Percentiles rank a stretch among this genome's conserved stretches.
Conservation (phyloP, 2,888 invertebrate species). For the Pomacea canaliculata region DNA sequence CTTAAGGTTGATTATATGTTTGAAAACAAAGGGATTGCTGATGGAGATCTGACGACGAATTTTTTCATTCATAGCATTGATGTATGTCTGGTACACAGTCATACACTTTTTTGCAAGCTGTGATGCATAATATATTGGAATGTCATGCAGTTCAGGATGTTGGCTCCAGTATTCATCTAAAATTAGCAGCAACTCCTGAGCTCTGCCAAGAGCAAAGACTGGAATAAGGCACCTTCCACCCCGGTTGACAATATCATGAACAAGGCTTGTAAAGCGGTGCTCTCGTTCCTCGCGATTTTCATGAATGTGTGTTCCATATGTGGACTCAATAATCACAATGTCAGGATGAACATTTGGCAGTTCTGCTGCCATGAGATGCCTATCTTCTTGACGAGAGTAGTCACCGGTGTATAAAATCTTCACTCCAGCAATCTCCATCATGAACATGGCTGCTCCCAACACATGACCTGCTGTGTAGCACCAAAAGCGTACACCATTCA, state of each 20-base stretch:
- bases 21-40: conserved; percentile 98
- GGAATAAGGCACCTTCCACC: conserved; percentile 99
- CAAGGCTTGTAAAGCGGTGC: conserved; percentile 88
- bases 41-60: conserved; percentile 96
- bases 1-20: conserved; percentile 83
- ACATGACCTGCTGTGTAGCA: conserved; percentile 98
- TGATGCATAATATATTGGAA: conserved; percentile 99
- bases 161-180: conserved; percentile 98
- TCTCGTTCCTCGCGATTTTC: conserved; percentile 98
- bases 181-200: conserved; percentile 94
- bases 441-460: conserved; percentile 99
- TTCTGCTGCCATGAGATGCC: conserved; percentile 99
- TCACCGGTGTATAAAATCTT: conserved; percentile 97
- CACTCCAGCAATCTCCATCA: conserved; percentile 99
- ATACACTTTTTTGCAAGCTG: conserved; percentile 99
- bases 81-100: conserved; percentile 99
- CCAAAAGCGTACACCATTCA: conserved; percentile 97
- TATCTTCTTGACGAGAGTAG: conserved; percentile 97
- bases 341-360: conserved; percentile 96
- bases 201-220: conserved; percentile 97
- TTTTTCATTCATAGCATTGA: conserved; percentile 99
- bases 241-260: conserved; percentile 94
- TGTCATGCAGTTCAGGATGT: conserved; percentile 96
- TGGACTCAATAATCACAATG: conserved; percentile 96
- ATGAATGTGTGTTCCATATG: conserved; percentile 99